phyloP scores from a whole-genome alignment of 1,140 invertebrate genomes.

The Brachionus koreanus region DNA sequence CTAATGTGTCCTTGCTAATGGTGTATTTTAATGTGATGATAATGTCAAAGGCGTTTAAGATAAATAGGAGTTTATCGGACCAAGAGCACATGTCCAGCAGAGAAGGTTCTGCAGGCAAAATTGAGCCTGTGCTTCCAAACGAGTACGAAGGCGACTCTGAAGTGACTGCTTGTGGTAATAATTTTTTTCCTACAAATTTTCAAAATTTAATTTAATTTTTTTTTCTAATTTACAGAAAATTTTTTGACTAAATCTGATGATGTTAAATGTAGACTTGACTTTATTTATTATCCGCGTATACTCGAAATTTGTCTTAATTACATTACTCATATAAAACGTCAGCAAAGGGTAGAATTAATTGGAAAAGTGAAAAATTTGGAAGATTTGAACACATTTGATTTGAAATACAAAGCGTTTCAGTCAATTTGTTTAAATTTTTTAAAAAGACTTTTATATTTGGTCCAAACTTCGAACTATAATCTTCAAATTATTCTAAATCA shows the following conservation, averaged over 20 bases:
- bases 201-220: neutral
- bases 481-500: constrained; percentile 6
- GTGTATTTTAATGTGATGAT: constrained; percentile 28
- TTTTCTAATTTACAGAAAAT: neutral
- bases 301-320: constrained; percentile 19
- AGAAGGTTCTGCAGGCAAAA: neutral
- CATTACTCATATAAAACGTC: neutral
- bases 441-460: constrained; percentile 1
- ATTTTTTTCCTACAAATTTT: neutral
- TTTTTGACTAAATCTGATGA: neutral
- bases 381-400: neutral
- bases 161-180: neutral
- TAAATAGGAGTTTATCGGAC: neutral
- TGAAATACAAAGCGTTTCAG: neutral
- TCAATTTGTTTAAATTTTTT: neutral
- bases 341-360: neutral
- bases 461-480: constrained; percentile 15
- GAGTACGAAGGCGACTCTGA: neutral
- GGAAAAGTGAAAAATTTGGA: neutral
- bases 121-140: neutral
- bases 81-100: neutral
- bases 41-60: neutral
- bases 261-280: neutral
- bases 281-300: neutral
- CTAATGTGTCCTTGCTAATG: neutral